A percentile compares a stretch with the other conserved stretches of the same genome.
phyloP scores from a whole-genome alignment of 2,113 vertebrate genomes.

The human region DNA sequence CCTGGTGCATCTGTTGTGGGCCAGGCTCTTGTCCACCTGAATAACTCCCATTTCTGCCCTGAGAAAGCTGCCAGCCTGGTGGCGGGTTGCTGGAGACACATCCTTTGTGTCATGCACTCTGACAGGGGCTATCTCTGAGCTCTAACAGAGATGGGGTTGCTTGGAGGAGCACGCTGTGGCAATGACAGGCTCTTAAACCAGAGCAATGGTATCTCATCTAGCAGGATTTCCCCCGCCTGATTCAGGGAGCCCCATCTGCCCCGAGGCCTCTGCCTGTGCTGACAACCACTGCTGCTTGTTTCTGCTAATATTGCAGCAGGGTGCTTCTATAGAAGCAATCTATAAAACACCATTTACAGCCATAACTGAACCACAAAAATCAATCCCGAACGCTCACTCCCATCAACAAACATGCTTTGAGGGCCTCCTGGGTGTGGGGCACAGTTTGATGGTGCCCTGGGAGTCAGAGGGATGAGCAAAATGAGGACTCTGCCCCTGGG shows the following conservation, averaged over 20 bases:
- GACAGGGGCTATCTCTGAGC: slow-evolving; percentile 24
- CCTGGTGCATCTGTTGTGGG: neutral
- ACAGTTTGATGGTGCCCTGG: neutral
- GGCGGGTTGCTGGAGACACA: slow-evolving; percentile 41
- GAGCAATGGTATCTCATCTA: slow-evolving; percentile 60
- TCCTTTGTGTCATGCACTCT: slow-evolving; percentile 29
- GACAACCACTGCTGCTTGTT: slow-evolving; percentile 56
- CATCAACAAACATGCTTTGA: slow-evolving; percentile 53
- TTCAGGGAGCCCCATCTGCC: slow-evolving; percentile 58
- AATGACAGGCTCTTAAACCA: slow-evolving; percentile 63
- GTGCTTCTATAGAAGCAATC: slow-evolving; percentile 65
- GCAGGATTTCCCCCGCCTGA: slow-evolving; percentile 47
- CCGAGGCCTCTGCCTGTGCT: slow-evolving; percentile 48
- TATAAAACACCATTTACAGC: slow-evolving; percentile 74
- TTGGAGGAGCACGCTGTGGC: neutral
- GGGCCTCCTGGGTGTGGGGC: neutral
- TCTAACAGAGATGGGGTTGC: slow-evolving; percentile 31
- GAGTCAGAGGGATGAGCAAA: neutral
- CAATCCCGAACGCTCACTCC: slow-evolving; percentile 44
- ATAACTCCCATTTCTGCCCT: neutral
- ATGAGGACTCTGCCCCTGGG: neutral
- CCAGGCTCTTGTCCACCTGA: slow-evolving; percentile 42
- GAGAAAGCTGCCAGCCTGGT: neutral
- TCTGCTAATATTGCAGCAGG: slow-evolving; percentile 72
- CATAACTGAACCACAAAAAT: slow-evolving; percentile 71